phyloP scores from a whole-genome alignment of 2,113 vertebrate genomes.

The Ahaetulla prasina region DNA sequence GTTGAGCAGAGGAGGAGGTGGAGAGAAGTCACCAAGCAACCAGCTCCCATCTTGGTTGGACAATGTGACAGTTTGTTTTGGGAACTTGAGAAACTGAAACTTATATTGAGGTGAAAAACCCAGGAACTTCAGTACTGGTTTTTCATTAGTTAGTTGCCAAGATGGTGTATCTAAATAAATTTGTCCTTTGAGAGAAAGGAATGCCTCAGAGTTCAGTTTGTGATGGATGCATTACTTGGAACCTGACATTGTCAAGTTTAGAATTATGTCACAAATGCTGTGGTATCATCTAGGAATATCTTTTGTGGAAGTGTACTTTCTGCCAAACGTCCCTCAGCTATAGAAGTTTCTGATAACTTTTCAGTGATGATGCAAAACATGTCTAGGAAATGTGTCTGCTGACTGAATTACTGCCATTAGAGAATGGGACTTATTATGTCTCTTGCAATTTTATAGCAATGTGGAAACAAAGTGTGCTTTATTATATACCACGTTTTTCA shows the following conservation, averaged over 20 bases:
- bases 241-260: neutral
- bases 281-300: neutral
- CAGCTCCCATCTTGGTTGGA: no score
- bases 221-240: no score
- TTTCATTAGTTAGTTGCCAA: no score
- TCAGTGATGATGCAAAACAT: neutral
- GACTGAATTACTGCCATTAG: neutral
- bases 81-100: no score
- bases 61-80: no score
- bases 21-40: no score
- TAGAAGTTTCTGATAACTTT: neutral
- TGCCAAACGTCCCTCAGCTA: neutral
- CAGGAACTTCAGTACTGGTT: no score
- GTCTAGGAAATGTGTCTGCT: neutral
- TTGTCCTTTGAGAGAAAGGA: no score
- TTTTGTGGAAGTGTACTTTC: neutral
- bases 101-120: no score
- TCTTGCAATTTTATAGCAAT: neutral
- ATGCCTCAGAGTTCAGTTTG: no score
- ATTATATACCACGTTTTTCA: neutral
- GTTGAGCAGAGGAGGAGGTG: no score
- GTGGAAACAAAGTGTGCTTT: neutral
- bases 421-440: neutral
- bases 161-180: no score
- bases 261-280: neutral